Evolutionary conservation across 2,888 invertebrate genomes (phyloP), one percentile per base, ranked within the genome.

Genomic region (Automeris io): DNA sequence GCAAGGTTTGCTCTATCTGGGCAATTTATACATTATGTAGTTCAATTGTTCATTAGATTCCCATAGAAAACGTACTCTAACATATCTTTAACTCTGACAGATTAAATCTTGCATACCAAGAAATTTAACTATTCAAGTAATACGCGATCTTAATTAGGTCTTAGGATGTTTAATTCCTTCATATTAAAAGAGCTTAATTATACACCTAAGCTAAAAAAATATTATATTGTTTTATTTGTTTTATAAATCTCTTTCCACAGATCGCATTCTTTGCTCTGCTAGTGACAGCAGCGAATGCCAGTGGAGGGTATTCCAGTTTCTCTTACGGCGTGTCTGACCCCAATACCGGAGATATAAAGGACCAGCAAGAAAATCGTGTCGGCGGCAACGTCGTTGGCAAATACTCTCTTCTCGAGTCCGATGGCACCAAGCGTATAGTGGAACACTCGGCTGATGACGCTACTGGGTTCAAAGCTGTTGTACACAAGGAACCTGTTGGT

Each of bases 251-350:
- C 62, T 47, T 57, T 70, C 53, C 62, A 60, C 62, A 89, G 74
- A 41, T 74, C 26, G 51, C 59, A 32, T 45, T 72, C 29, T 41
- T 78, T 41, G 61, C 65, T 23, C 36, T 88, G 47, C 42, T 72
- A 13, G 60, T 65, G 39, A 68, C 66, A 7, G 59, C 61, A 1
- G 63, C 60, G 6, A 59, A 54, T 25, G 64, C 60, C 52, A 80
- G 76, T 23, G 61, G 59, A 1, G 70, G 59, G 38, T 58, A 66
- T 51, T 69, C 82, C 50, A 78, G 79, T 53, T 88, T 76, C 69
- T 82, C 83, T 0, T 88, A 88, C 50, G 86, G 87, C 26, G 83
- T 88, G 5, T 72, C 85, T 37, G 88, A 88, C 54, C 76, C 79
- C 12, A 54, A 80, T 53, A 88, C 88, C 29, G 88, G 88, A 2